Evolutionary conservation across 2,797 vertebrate species (phyloP).

Genomic region (Melanotaenia parkinsoni): DNA sequence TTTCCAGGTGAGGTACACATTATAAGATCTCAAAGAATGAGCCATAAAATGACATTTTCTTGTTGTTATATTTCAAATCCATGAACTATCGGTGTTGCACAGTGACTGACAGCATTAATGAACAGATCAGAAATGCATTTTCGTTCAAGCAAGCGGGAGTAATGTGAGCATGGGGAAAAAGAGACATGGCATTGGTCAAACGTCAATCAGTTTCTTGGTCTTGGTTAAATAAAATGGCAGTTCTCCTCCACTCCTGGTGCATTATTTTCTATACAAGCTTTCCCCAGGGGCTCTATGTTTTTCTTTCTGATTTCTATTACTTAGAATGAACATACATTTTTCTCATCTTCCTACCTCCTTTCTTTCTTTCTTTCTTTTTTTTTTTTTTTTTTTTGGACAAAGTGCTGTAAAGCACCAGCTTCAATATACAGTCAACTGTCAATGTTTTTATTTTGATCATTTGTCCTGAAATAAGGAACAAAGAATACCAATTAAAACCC

Average conservation of each 20-base stretch:
- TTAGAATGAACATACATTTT: constrained; percentile 38
- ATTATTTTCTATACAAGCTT: constrained; percentile 60
- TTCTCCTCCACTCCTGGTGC: constrained; percentile 37
- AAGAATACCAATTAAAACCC: no score
- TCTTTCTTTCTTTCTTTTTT: not conserved
- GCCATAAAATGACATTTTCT: constrained; percentile 72
- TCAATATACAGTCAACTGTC: no score
- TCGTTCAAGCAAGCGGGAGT: constrained; percentile 65
- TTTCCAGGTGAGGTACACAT: constrained; percentile 72
- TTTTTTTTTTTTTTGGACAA: no score
- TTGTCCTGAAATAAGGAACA: no score
- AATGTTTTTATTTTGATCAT: no score
- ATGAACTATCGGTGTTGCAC: constrained; percentile 54
- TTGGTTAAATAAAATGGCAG: constrained; percentile 65
- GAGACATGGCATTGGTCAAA: constrained; percentile 74
- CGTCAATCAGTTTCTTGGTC: constrained; percentile 64
- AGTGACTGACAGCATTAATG: constrained; percentile 73
- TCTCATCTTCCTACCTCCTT: not conserved
- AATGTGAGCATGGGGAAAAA: constrained; percentile 66
- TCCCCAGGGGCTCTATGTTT: constrained; percentile 36
- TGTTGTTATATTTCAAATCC: constrained; percentile 75
- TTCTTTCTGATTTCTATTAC: constrained; percentile 23
- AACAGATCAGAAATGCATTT: constrained; percentile 71
- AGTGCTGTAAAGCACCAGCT: no score
- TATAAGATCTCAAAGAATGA: constrained; percentile 71